phyloP scores from a whole-genome alignment of 1,140 invertebrate genomes.

The Dinothrombium tinctorium region DNA sequence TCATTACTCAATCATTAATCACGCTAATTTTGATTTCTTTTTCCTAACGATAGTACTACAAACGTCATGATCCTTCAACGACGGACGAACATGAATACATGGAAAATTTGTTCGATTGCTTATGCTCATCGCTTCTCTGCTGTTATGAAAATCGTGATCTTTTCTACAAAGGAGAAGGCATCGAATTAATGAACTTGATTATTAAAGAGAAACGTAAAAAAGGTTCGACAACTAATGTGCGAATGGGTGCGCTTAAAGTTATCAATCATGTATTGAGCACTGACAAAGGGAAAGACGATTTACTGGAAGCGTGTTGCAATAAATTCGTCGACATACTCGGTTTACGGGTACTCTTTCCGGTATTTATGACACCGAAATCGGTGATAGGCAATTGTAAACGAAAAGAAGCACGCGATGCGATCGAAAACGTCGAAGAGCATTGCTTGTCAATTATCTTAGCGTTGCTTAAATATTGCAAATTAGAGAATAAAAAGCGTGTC shows the following conservation, averaged over 20 bases:
- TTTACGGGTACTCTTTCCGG: slow-evolving; percentile 77
- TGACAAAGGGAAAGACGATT: slow-evolving; percentile 65
- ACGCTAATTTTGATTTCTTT: slow-evolving; percentile 9
- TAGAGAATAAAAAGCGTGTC: slow-evolving; percentile 62
- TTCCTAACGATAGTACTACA: slow-evolving; percentile 43
- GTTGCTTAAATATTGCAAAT: slow-evolving; percentile 72
- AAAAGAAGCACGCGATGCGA: slow-evolving; percentile 34
- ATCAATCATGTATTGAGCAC: slow-evolving; percentile 86
- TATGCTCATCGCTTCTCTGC: slow-evolving; percentile 78
- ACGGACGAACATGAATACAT: slow-evolving; percentile 91
- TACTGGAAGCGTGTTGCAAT: slow-evolving; percentile 34
- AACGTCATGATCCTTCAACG: slow-evolving; percentile 67
- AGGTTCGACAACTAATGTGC: slow-evolving; percentile 33
- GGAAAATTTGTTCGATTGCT: slow-evolving; percentile 90
- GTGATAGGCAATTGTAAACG: slow-evolving; percentile 31
- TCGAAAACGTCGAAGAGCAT: slow-evolving; percentile 17
- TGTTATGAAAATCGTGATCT: slow-evolving; percentile 52
- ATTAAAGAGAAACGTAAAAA: slow-evolving; percentile 69
- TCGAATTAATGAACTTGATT: slow-evolving; percentile 89
- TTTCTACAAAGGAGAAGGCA: slow-evolving; percentile 78
- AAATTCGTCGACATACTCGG: slow-evolving; percentile 98
- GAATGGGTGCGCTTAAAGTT: slow-evolving; percentile 88
- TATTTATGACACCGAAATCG: slow-evolving; percentile 80
- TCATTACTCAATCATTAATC: background rate
- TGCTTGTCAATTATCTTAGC: slow-evolving; percentile 79